Evolutionary conservation across 2,113 vertebrate genomes (phyloP).

Genomic region (Recurvirostra avosetta): DNA sequence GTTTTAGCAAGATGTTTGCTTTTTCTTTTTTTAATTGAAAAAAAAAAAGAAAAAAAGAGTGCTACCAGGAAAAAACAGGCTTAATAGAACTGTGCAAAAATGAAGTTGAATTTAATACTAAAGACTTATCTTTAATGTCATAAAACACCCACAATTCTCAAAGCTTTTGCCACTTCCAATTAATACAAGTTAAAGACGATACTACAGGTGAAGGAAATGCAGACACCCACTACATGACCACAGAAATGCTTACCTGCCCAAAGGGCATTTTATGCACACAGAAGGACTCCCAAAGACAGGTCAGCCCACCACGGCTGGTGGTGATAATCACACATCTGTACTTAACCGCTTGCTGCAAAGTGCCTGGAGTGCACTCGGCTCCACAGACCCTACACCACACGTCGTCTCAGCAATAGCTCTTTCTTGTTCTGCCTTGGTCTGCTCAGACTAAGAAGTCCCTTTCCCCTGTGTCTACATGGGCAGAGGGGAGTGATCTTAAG

Average conservation of each 20-base stretch:
- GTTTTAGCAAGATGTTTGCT: background rate
- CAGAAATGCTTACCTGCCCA: background rate
- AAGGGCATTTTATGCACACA: background rate
- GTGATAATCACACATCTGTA: background rate
- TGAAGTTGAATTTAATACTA: background rate
- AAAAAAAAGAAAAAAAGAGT: background rate
- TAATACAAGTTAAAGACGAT: background rate
- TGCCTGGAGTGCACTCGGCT: background rate
- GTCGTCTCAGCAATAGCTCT: background rate
- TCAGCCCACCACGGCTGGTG: background rate
- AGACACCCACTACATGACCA: background rate
- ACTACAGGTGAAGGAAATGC: background rate
- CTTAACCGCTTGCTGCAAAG: background rate
- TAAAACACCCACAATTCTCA: background rate
- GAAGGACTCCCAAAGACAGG: background rate
- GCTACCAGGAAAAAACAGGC: background rate
- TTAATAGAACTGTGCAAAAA: background rate
- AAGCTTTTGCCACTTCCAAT: background rate
- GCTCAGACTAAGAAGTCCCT: background rate
- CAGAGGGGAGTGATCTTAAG: background rate
- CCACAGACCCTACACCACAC: rapidly evolving
- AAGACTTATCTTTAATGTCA: background rate
- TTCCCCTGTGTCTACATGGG: background rate
- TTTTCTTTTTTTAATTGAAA: background rate
- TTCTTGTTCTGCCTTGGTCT: background rate